phyloP scores from a whole-genome alignment of 2,888 invertebrate genomes.

The Protodeltote pygarga region DNA sequence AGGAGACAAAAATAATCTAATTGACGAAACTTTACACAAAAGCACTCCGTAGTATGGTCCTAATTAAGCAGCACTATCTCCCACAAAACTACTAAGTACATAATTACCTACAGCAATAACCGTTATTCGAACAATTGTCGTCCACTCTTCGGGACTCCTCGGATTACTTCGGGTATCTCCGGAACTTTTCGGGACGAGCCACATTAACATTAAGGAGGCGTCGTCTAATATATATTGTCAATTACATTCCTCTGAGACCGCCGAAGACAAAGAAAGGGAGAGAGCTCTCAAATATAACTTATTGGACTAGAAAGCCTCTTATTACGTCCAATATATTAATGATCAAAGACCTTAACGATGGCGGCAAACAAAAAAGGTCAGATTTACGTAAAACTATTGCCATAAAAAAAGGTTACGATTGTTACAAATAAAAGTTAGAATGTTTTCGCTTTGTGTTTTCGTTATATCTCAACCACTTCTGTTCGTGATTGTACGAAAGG shows the following conservation, averaged over 20 bases:
- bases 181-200: conserved; percentile 14
- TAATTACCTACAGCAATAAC: conserved; percentile 1
- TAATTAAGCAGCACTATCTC: conserved; percentile 4
- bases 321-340: conserved; percentile 22
- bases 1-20: too few species aligned
- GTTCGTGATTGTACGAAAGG: background rate
- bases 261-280: conserved; percentile 14
- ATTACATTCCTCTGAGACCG: conserved; percentile 22
- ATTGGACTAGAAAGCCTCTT: conserved; percentile 10
- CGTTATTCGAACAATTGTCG: conserved; percentile 1
- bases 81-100: background rate
- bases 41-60: too few species aligned
- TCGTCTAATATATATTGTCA: conserved; percentile 24
- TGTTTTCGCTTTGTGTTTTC: conserved; percentile 15
- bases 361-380: conserved; percentile 1
- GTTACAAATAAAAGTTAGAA: conserved; percentile 13
- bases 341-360: conserved; percentile 5
- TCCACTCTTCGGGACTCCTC: conserved; percentile 16
- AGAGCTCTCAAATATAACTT: conserved; percentile 8
- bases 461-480: background rate
- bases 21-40: too few species aligned
- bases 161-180: conserved; percentile 20
- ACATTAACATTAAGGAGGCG: conserved; percentile 14
- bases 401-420: conserved; percentile 18
- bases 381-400: conserved; percentile 27